phyloP scores from a whole-genome alignment of 2,113 vertebrate species.

The Eupsittula cactorum region DNA sequence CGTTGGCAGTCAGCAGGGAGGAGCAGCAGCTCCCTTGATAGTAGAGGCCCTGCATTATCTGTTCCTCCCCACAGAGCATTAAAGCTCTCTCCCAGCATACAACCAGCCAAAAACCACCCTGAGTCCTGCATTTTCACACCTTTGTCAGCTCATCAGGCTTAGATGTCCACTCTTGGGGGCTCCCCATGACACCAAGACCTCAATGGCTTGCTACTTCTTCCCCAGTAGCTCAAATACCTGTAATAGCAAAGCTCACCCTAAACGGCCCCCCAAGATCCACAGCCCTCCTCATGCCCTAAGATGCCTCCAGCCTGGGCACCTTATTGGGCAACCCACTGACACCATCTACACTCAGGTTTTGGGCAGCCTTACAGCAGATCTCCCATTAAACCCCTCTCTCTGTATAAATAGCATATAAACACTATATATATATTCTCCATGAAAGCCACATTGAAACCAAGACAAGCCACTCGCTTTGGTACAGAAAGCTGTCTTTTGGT shows the following conservation, averaged over 20 bases:
- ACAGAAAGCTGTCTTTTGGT: background rate
- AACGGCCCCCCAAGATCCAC: background rate
- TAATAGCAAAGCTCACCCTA: background rate
- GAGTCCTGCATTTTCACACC: background rate
- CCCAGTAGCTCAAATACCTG: too few species aligned
- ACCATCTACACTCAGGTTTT: fast-evolving
- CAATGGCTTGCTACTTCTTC: background rate
- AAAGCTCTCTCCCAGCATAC: background rate
- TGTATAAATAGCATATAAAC: fast-evolving
- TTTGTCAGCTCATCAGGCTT: background rate
- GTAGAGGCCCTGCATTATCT: background rate
- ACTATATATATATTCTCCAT: fast-evolving
- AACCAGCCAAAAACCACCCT: fast-evolving
- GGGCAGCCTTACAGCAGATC: background rate
- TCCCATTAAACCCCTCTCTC: fast-evolving
- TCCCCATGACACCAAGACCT: background rate
- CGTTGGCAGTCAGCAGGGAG: background rate
- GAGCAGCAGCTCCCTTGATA: background rate
- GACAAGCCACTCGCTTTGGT: background rate
- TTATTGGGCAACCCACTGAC: background rate
- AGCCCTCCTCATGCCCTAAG: fast-evolving
- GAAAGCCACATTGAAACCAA: background rate
- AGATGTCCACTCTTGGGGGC: background rate
- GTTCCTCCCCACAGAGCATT: background rate
- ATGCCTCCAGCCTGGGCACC: background rate